Conservation (phyloP, 2,888 invertebrate genomes). For the Dynastes maya region DNA sequence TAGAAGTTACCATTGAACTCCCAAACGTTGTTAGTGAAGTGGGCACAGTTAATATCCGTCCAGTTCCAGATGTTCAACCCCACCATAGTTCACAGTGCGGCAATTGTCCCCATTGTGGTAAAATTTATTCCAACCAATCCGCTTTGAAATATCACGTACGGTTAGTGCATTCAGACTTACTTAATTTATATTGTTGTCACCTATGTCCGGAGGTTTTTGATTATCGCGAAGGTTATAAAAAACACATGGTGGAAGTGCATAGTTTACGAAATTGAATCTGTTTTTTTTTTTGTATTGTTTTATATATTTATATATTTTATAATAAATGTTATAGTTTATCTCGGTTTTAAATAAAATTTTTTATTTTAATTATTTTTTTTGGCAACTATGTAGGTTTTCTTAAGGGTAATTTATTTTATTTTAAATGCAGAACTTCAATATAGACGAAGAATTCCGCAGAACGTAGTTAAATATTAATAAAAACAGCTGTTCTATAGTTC, state of each 20-base stretch:
- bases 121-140: slow-evolving; percentile 80
- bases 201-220: slow-evolving; percentile 80
- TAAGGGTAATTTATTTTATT: no score
- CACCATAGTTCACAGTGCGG: slow-evolving; percentile 73
- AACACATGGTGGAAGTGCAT: slow-evolving; percentile 80
- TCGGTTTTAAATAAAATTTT: slow-evolving; percentile 40
- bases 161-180: slow-evolving; percentile 80
- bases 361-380: neutral
- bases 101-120: slow-evolving; percentile 80
- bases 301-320: slow-evolving; percentile 55
- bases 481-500: no score
- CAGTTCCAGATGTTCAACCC: slow-evolving; percentile 57
- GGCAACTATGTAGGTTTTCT: no score
- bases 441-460: no score
- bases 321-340: slow-evolving; percentile 52
- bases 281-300: slow-evolving; percentile 57
- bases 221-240: slow-evolving; percentile 79
- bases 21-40: slow-evolving; percentile 40
- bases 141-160: slow-evolving; percentile 81
- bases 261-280: slow-evolving; percentile 74
- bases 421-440: no score
- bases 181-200: slow-evolving; percentile 80
- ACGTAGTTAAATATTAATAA: no score
- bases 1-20: slow-evolving; percentile 49
- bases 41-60: slow-evolving; percentile 24